Percentiles rank a stretch among this genome's conserved stretches.
Evolutionary conservation across 1,140 invertebrate genomes (phyloP).

Genomic region (Drosophila serrata): DNA sequence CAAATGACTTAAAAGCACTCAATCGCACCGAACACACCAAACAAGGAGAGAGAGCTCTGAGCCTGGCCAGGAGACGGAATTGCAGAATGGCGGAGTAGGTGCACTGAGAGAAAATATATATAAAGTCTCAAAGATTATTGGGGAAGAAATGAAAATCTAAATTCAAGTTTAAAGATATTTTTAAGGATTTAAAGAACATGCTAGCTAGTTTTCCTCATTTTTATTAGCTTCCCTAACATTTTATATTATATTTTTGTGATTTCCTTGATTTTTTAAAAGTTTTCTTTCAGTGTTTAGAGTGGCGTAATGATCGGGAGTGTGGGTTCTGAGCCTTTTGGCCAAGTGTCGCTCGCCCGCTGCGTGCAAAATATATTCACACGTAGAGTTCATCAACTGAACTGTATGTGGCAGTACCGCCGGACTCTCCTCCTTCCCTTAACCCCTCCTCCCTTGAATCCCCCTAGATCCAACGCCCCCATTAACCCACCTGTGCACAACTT

Average conservation of each 20-base stretch:
- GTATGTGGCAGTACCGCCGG: slow-evolving; percentile 63
- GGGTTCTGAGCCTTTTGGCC: slow-evolving; percentile 57
- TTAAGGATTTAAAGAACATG: no score
- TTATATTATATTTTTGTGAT: no score
- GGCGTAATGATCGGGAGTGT: slow-evolving; percentile 20
- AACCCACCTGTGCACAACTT: slow-evolving; percentile 67
- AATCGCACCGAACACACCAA: slow-evolving; percentile 69
- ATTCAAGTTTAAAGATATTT: no score
- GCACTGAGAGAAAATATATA: slow-evolving; percentile 5
- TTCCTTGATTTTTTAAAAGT: background rate
- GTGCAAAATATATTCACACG: slow-evolving; percentile 80
- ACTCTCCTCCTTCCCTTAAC: background rate
- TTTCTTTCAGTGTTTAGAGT: slow-evolving; percentile 18
- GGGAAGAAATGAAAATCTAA: background rate
- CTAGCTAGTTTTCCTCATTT: background rate
- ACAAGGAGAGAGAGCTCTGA: slow-evolving; percentile 22
- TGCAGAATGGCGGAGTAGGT: slow-evolving; percentile 5
- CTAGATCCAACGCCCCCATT: slow-evolving; percentile 13
- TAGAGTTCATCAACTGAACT: slow-evolving; percentile 82
- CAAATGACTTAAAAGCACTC: slow-evolving; percentile 84
- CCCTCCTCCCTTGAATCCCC: background rate
- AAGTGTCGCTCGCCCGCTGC: slow-evolving; percentile 80
- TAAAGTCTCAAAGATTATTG: background rate
- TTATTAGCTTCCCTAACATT: no score
- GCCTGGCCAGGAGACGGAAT: slow-evolving; percentile 21